phyloP scores from a whole-genome alignment of 2,113 vertebrate genomes.

The Philantomba maxwellii region DNA sequence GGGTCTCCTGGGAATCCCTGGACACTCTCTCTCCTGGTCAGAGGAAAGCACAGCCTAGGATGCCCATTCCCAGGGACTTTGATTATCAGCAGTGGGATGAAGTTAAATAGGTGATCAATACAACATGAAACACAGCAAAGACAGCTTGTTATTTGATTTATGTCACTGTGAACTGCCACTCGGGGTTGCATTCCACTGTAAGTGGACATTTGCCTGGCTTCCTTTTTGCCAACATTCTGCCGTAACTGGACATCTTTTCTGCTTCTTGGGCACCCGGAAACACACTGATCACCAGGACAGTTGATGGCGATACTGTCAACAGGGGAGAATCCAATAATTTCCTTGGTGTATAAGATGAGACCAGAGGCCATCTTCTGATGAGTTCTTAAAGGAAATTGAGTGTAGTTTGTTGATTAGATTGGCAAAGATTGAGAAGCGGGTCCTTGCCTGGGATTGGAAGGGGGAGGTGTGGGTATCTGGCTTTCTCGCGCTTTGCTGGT shows the following conservation, averaged over 20 bases:
- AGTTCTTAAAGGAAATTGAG: not conserved
- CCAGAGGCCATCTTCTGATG: not conserved
- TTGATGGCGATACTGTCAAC: not conserved
- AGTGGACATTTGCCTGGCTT: not conserved
- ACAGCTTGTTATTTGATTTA: fast-evolving
- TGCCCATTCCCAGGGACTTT: not conserved
- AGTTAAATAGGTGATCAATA: fast-evolving
- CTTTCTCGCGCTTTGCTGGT: not conserved
- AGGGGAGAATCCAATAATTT: not conserved
- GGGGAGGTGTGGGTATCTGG: not conserved
- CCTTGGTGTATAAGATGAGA: not conserved
- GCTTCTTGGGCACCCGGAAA: not conserved
- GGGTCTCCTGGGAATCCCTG: not conserved
- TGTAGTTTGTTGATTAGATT: not conserved
- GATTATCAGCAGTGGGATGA: not conserved
- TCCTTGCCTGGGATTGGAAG: not conserved
- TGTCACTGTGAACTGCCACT: not conserved
- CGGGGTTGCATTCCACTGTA: fast-evolving
- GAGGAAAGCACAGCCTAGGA: fast-evolving
- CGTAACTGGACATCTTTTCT: not conserved
- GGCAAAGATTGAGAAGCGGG: not conserved
- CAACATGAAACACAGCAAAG: not conserved
- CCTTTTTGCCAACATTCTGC: not conserved
- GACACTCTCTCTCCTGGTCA: not conserved
- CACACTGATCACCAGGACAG: not conserved